Base-by-base conservation (phyloP, 2,888 invertebrate species). In the Nymphalis c-album region DNA sequence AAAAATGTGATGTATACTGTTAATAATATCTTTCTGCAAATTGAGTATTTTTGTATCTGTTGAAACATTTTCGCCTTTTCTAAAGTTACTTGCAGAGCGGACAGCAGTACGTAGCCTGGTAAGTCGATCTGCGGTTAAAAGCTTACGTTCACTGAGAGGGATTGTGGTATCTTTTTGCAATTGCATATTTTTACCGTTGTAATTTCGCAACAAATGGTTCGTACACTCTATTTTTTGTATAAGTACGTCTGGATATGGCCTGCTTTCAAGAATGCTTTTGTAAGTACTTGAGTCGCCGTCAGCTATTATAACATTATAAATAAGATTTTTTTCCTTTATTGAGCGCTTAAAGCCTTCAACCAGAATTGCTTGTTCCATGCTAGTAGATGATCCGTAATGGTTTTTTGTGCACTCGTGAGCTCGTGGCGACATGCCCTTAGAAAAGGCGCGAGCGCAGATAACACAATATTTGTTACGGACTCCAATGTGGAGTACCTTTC, bases 151-250 rank as follows among this genome's bases (percentile, higher is more conserved):
- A 17, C 17, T 46, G 10, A 46, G 46, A 46, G 46, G 46, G 13
- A 46, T 46, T 17, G 46, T 17, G 13, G 46, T 46, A 46, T 46
- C 46, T 46, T 46, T 46, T 46, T 46, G 46, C 13, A 46, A 17
- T 46, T 5, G 13, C 16, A 46, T 17, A 17, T 46, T 46, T 17
- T 46, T 46, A 17, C 46, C 17, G 8, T 45, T 53, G 17, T 64
- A 64, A 63, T 71, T 73, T 48, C 74, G 64, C 26, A 73, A 59
- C 47, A 77, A 60, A 53, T 78, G 77, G 51, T 78, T 77, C 5
- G 71, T 45, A 35, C 74, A 78, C 22, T n/a, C n/a, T 71, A 76
- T 71, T 73, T 76, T 77, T 60, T 72, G 71, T 16, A 76, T 71
- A 0, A 63, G 72, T 13, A 69, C 17, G 46, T 67, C 69, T 20